Conservation (phyloP, 2,888 invertebrate species). For the Orthosia incerta region DNA sequence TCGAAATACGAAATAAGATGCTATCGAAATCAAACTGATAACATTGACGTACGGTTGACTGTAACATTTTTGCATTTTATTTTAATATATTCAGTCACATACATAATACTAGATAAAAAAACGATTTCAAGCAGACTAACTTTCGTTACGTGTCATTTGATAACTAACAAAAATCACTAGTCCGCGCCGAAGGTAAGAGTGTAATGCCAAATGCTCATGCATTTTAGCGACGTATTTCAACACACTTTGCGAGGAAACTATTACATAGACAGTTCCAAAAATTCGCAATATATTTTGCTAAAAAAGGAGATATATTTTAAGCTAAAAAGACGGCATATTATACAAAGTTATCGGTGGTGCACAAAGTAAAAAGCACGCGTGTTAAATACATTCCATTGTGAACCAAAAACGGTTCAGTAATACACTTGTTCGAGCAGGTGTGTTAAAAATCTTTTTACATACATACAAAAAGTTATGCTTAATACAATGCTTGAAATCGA, state of each 20-base stretch:
- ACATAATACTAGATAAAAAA: conserved; percentile 8
- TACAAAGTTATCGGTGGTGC: not conserved
- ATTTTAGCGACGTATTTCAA: not conserved
- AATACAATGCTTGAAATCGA: conserved; percentile 34
- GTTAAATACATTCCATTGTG: not conserved
- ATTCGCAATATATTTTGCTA: too few relatives aligned
- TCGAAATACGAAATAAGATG: not conserved
- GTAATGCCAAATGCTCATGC: not conserved
- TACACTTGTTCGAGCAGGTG: not conserved
- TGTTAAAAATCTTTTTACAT: not conserved
- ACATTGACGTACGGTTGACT: not conserved
- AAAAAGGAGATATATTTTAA: too few relatives aligned
- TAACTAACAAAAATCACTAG: not conserved
- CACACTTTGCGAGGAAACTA: not conserved
- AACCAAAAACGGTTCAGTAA: not conserved
- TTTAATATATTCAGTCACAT: not conserved
- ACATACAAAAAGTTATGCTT: not conserved
- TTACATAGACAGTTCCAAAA: too few relatives aligned
- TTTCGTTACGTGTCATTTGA: not conserved
- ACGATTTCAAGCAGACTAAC: conserved; percentile 36
- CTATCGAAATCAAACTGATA: not conserved
- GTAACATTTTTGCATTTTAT: not conserved
- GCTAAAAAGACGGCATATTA: too few relatives aligned
- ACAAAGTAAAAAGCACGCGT: not conserved
- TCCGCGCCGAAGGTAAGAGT: not conserved